phyloP scores from a whole-genome alignment of 2,797 vertebrate genomes.

The Sciurus carolinensis region DNA sequence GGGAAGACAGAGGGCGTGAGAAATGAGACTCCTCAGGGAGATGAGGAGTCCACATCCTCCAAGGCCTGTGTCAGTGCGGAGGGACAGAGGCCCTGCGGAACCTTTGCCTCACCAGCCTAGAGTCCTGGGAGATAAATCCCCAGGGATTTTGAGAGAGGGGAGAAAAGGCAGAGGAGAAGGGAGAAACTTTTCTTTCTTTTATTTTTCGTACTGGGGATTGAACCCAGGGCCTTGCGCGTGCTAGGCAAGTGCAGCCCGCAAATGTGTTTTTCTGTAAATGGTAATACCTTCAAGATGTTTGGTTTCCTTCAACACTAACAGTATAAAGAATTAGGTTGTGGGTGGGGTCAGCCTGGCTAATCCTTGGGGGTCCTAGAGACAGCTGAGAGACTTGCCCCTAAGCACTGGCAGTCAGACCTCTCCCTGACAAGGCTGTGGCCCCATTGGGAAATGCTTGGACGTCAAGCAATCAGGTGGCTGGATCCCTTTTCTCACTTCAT shows the following conservation, averaged over 20 bases:
- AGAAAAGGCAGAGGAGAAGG: too few relatives aligned
- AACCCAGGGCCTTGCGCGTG: background rate
- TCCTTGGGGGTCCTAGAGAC: constrained; percentile 17
- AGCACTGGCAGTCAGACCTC: background rate
- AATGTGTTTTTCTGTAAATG: constrained; percentile 58
- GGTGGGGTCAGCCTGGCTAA: constrained; percentile 18
- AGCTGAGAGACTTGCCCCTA: background rate
- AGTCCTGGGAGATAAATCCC: constrained; percentile 58
- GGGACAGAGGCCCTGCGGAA: background rate
- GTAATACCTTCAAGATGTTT: constrained; percentile 68
- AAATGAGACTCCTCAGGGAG: background rate
- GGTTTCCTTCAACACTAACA: constrained; percentile 51
- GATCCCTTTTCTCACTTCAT: constrained; percentile 23
- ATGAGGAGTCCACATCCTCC: too few relatives aligned
- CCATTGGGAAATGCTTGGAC: background rate
- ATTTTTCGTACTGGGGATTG: background rate
- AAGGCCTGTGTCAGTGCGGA: background rate
- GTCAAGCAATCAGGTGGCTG: background rate
- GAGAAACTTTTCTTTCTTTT: too few relatives aligned
- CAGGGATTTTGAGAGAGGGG: background rate
- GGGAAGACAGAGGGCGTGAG: background rate
- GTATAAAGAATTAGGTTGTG: constrained; percentile 43
- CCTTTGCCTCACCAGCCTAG: background rate
- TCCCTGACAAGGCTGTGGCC: background rate
- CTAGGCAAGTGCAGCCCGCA: background rate